Evolutionary conservation across 2,797 vertebrate genomes (phyloP).

Genomic region (Sitta carolinensis): DNA sequence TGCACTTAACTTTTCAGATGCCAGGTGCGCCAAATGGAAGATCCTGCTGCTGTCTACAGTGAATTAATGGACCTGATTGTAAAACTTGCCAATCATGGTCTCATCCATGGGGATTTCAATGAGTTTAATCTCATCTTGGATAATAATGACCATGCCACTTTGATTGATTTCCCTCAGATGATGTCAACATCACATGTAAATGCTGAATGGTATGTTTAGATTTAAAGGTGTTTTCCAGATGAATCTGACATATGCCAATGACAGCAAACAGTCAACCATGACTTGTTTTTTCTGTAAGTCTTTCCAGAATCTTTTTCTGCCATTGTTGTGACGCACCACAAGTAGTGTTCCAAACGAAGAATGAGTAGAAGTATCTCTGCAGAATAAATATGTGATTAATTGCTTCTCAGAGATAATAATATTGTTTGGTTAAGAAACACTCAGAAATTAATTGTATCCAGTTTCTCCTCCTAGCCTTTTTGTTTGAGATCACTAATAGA

Average conservation of each 20-base stretch:
- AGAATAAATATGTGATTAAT: background rate
- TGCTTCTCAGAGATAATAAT: background rate
- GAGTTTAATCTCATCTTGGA: slow-evolving; percentile 97
- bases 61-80: slow-evolving; percentile 97
- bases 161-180: slow-evolving; percentile 99
- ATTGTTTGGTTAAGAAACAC: background rate
- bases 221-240: background rate
- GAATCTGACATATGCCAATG: background rate
- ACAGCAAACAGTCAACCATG: background rate
- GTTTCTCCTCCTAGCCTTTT: background rate
- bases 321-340: background rate
- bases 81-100: slow-evolving; percentile 91
- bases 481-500: background rate
- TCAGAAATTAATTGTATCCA: background rate
- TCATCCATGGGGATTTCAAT: slow-evolving; percentile 98
- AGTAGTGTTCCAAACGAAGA: background rate
- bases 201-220: slow-evolving; percentile 88
- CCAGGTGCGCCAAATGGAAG: slow-evolving; percentile 88
- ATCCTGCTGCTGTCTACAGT: slow-evolving; percentile 87
- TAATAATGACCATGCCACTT: slow-evolving; percentile 87
- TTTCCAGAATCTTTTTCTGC: background rate
- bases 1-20: slow-evolving; percentile 74
- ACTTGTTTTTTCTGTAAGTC: background rate
- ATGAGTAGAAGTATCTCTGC: background rate
- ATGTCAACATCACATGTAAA: slow-evolving; percentile 93